Base-by-base conservation (phyloP, 2,888 invertebrate species). In the Euplexia lucipara region DNA sequence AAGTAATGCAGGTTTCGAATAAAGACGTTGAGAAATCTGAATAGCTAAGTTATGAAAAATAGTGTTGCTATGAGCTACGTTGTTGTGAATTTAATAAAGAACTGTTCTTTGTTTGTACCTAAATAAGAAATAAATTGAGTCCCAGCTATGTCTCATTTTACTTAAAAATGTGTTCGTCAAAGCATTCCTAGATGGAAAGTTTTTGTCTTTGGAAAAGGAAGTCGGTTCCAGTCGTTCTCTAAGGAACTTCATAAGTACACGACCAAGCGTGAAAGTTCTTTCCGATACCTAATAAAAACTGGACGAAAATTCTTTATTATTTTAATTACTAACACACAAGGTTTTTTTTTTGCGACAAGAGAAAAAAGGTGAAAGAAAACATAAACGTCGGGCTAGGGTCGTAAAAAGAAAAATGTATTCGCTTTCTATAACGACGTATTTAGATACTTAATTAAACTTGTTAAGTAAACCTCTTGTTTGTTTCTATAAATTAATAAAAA, bases 11-110 rank as follows among this genome's bases (percentile, higher is more conserved):
- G 64, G 52, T 62, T 69, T 64, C 66, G 32, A 67, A 78, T 62
- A 67, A 62, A 57, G 62, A 52, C 44, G 41, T 79, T 79, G 66
- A 54, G 63, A 68, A 76, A 79, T 70, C 22, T 48, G 32, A 62
- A 39, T 34, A 16, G 30, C 9, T 44, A n/a, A 37, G 41, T 47
- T 72, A 52, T 60, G 45, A 60, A 60, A 67, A 61, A 47, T 48
- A 37, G 14, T 30, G 32, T 39, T 26, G 2, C 26, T 26, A 22
- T 10, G 8, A n/a, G 32, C 35, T 16, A 60, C 16, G 51, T 44
- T 41, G 9, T 39, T 39, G 8, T 14, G 18, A 39, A 34, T 20
- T 32, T 42, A 42, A 39, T 44, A 16, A 70, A 44, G 5, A 54
- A 51, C 26, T 56, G 41, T 56, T 42, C 32, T 0, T 14, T 16